Evolutionary conservation across 2,888 invertebrate genomes (phyloP), one percentile per base, ranked within the genome.

Genomic region (Tachina fera): DNA sequence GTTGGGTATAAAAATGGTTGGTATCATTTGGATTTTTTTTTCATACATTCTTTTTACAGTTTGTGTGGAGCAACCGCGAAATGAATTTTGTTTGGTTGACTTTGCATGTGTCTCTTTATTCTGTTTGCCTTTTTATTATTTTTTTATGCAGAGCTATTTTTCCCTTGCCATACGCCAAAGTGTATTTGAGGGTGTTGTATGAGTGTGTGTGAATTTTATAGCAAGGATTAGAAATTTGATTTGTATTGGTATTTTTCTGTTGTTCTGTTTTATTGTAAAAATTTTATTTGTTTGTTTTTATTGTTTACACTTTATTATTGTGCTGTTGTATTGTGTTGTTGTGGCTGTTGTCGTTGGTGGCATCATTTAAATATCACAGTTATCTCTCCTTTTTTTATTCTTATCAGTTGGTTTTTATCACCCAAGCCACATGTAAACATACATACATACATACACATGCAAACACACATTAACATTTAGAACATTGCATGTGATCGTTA

Each of bases 41-140:
- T 63, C 6, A 9, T 45, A n/a, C n/a, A 9, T 14, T 81, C 60
- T 60, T 67, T 31, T 49, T 14, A 71, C 10, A 39, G 43, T 74
- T 58, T 53, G 49, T 75, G 61, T 78, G 51, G 58, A 71, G 65
- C 72, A 72, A 83, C 83, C 83, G 77, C 83, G 77, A 67, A 61
- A 60, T 72, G 67, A 31, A 58, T 71, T 81, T 75, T 68, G 68
- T 81, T 81, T 81, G 81, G 75, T 81, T 81, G 75, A 75, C 53
- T 68, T 68, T 68, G 45, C 19, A 10, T 63, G 47, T 68, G 60
- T 58, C 11, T 68, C 16, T 67, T 67, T 60, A 19, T 63, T 45
- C 45, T 45, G 31, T 56, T 22, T 65, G 39, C 49, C 8, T 61
- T 71, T 41, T 74, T 74, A n/a, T 41, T 58, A 14, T 58, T 60